Conservation (phyloP, 1,140 invertebrate species). For the Brachionus sp. region DNA sequence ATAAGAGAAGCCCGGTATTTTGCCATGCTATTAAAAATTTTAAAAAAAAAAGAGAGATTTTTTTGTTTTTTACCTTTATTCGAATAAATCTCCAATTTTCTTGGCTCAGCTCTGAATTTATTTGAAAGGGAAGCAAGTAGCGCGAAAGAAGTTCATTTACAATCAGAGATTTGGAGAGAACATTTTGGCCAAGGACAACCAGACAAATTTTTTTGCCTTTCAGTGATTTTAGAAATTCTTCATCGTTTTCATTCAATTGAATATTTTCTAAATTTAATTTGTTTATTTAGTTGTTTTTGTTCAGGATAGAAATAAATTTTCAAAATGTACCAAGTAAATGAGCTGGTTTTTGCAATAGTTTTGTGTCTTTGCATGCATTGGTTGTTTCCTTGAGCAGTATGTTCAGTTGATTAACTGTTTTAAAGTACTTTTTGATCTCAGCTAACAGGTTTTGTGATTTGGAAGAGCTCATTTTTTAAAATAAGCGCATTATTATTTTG, state of each 20-base stretch:
- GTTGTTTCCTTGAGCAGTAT: constrained; percentile 4
- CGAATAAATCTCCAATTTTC: constrained; percentile 69
- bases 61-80: constrained; percentile 59
- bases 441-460: background rate
- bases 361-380: background rate
- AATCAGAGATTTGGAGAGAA: constrained; percentile 68
- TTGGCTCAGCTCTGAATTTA: constrained; percentile 50
- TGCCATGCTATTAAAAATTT: constrained; percentile 1
- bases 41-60: background rate
- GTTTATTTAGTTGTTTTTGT: background rate
- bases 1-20: constrained; percentile 6
- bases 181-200: constrained; percentile 69
- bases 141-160: constrained; percentile 70
- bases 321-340: background rate
- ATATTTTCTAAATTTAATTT: background rate
- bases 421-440: constrained; percentile 19
- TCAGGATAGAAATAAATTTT: background rate
- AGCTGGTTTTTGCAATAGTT: background rate
- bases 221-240: constrained; percentile 9
- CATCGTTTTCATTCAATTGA: background rate
- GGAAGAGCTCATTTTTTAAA: constrained; percentile 24
- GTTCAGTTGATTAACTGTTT: background rate
- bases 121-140: constrained; percentile 65
- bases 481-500: background rate
- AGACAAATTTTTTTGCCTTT: constrained; percentile 47